These are phyloP conservation scores for Propithecus deckenii DNA, from an alignment of 2,797 vertebrate genomes.

Conservation along the genomic window DNA sequence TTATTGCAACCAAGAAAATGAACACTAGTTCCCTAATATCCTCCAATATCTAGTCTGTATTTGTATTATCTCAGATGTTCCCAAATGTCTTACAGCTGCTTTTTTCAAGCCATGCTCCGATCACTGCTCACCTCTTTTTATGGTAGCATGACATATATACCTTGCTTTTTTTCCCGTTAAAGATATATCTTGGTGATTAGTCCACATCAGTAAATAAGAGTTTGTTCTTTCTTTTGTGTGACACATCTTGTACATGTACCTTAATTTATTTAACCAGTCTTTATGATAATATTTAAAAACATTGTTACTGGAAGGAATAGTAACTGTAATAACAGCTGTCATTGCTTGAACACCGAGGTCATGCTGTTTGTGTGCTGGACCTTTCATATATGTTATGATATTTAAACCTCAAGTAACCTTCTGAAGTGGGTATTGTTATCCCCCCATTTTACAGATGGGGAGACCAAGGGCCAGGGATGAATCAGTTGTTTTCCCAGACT, in stretches of 20 bases:
- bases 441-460: neutral
- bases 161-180: neutral
- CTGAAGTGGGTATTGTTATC: neutral
- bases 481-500: neutral
- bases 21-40: neutral
- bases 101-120: neutral
- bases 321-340: neutral
- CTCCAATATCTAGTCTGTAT: neutral
- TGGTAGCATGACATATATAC: neutral
- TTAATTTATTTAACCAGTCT: neutral
- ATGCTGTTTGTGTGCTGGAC: neutral
- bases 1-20: neutral
- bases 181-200: neutral
- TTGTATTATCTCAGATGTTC: neutral
- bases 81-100: neutral
- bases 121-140: neutral
- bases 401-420: neutral
- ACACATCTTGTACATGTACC: neutral
- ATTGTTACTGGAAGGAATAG: neutral
- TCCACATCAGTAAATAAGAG: neutral
- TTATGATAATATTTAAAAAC: neutral
- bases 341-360: neutral
- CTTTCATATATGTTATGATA: neutral
- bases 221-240: neutral
- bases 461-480: neutral